Percentiles rank a stretch among this genome's conserved stretches.
Conservation (phyloP, 1,140 invertebrate genomes). For the Subanguina moxae region DNA sequence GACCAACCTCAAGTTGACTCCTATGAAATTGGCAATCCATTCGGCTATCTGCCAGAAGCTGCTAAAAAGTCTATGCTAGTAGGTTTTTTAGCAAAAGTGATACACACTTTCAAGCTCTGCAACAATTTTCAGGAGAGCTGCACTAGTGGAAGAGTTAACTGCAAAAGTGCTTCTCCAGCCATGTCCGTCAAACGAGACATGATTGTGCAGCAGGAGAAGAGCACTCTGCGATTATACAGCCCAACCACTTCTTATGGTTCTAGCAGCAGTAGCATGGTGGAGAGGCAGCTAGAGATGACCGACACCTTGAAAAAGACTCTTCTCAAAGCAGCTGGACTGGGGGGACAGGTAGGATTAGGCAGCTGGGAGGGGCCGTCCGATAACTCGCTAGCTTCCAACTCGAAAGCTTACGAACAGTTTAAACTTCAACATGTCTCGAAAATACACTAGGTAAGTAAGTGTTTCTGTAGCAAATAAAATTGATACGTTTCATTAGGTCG, state of each 20-base stretch:
- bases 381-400: too few relatives aligned
- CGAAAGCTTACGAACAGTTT: too few relatives aligned
- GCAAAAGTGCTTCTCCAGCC: slow-evolving; percentile 27
- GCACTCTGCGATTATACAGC: slow-evolving; percentile 19
- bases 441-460: too few relatives aligned
- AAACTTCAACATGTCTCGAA: too few relatives aligned
- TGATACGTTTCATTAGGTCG: too few relatives aligned
- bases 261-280: slow-evolving; percentile 9
- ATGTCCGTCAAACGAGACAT: slow-evolving; percentile 25
- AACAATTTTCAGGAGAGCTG: slow-evolving; percentile 36
- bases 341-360: slow-evolving; percentile 26
- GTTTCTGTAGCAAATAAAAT: too few relatives aligned
- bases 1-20: slow-evolving; percentile 11
- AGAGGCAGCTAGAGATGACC: slow-evolving; percentile 45
- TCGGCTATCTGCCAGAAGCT: slow-evolving; percentile 29
- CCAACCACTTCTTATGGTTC: slow-evolving; percentile 29
- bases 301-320: slow-evolving; percentile 34
- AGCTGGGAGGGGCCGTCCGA: background rate
- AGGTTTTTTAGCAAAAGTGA: background rate
- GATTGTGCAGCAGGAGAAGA: slow-evolving; percentile 38
- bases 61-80: slow-evolving; percentile 27
- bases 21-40: slow-evolving; percentile 14
- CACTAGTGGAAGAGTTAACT: slow-evolving; percentile 29
- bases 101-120: too few relatives aligned
- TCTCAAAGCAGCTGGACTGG: slow-evolving; percentile 38